Conservation (phyloP, 2,797 vertebrate species). For the Sebastes dallii region DNA sequence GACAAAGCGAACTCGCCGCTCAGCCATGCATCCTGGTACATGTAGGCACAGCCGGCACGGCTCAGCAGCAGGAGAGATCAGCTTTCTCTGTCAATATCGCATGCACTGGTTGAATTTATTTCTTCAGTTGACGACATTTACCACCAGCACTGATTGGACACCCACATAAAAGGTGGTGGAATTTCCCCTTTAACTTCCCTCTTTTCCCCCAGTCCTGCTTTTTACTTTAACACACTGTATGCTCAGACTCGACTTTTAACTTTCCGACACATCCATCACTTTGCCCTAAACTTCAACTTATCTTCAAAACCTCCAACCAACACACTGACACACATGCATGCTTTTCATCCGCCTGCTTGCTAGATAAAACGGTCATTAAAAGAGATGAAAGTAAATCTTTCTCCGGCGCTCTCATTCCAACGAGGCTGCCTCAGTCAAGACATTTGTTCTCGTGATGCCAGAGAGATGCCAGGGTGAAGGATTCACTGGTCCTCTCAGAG, state of each 20-base stretch:
- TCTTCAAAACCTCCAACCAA: background rate
- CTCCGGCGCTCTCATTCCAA: background rate
- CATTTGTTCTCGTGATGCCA: constrained; percentile 12
- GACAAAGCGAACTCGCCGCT: background rate
- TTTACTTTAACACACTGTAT: background rate
- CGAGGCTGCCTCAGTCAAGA: constrained; percentile 4
- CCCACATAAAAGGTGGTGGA: too few species aligned
- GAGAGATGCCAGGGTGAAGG: constrained; percentile 54
- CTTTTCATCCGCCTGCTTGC: background rate
- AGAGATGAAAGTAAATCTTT: constrained; percentile 3
- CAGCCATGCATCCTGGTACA: background rate
- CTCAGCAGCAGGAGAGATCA: too few species aligned
- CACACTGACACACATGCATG: background rate
- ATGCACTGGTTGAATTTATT: too few species aligned
- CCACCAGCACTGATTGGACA: too few species aligned
- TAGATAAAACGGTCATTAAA: background rate
- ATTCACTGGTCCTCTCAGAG: constrained; percentile 62
- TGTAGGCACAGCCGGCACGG: too few species aligned
- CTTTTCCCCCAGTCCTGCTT: too few species aligned
- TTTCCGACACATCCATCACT: background rate
- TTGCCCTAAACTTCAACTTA: constrained; percentile 6
- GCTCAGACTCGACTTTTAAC: background rate
- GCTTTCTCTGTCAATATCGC: too few species aligned
- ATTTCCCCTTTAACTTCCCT: background rate
- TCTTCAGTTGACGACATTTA: too few species aligned